Evolutionary conservation across 2,113 vertebrate species (phyloP), one percentile per base, ranked within the genome.

Genomic region (Centropus bengalensis): DNA sequence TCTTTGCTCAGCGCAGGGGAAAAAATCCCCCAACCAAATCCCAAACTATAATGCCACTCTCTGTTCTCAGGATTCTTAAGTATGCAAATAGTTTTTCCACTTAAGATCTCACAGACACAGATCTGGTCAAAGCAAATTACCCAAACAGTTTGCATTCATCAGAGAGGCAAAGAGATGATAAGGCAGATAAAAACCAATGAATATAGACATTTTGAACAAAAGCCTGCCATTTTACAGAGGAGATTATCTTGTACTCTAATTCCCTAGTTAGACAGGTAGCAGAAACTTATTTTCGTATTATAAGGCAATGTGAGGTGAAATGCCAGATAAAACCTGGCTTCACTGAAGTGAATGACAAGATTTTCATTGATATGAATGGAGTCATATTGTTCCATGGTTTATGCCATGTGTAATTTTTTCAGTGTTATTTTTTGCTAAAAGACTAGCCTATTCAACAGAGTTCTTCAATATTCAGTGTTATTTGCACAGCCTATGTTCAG

Each of bases 71-170:
- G 93, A 96, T 89, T 86, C 91, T 97, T 96, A 96, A 96, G 97
- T 95, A 97, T 98, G 96, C 96, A 97, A 97, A 98, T 97, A 97
- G 93, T 96, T 97, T 94, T 94, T 94, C 96, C 97, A 96, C 96
- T 97, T 94, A 95, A 97, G 94, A 90, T 95, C 92, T 95, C 85
- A 87, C 86, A 96, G 95, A 91, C 90, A 96, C 93, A 87, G 96
- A 96, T 94, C 96, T 95, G 94, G 96, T 93, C 95, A 96, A 91
- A 89, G 80, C 95, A 97, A 97, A 97, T 97, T 97, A 96, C 89
- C 89, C 93, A 95, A 96, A 96, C 94, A 96, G 95, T 94, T 86
- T 91, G 91, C 91, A 91, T 93, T 96, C 95, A 97, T 96, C 77
- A 96, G 88, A 88, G 86, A 96, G 91, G 82, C 95, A 94, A 90